phyloP scores from a whole-genome alignment of 1,140 invertebrate species.

The Drosophila aff. region DNA sequence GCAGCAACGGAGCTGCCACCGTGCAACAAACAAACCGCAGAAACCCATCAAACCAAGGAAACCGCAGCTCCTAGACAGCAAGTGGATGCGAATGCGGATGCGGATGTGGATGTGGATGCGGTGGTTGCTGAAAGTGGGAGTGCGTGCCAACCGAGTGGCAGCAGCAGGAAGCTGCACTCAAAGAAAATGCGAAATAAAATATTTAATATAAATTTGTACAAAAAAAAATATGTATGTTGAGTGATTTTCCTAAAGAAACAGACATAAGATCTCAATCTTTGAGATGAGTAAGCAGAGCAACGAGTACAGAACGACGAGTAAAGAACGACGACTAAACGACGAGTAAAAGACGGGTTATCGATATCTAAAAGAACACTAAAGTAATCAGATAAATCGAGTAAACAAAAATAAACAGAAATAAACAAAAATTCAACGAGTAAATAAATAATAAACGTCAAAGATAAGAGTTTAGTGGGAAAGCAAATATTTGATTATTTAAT shows the following conservation, averaged over 20 bases:
- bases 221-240: neutral
- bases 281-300: neutral
- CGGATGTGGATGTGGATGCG: slow-evolving; percentile 16
- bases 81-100: slow-evolving; percentile 16
- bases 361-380: no score
- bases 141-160: slow-evolving; percentile 7
- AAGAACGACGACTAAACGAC: neutral
- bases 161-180: neutral
- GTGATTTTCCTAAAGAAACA: neutral
- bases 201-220: no score
- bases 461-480: no score
- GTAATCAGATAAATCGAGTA: no score
- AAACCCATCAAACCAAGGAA: slow-evolving; percentile 57
- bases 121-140: slow-evolving; percentile 3
- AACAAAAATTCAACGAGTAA: no score
- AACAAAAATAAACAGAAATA: no score
- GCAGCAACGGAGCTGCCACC: slow-evolving; percentile 30
- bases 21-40: slow-evolving; percentile 60
- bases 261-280: neutral
- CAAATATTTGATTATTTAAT: neutral
- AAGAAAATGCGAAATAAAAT: neutral
- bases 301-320: neutral
- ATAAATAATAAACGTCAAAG: no score
- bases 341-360: no score
- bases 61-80: slow-evolving; percentile 45